phyloP scores from a whole-genome alignment of 1,140 invertebrate species.

The Macrocentrus cingulum region DNA sequence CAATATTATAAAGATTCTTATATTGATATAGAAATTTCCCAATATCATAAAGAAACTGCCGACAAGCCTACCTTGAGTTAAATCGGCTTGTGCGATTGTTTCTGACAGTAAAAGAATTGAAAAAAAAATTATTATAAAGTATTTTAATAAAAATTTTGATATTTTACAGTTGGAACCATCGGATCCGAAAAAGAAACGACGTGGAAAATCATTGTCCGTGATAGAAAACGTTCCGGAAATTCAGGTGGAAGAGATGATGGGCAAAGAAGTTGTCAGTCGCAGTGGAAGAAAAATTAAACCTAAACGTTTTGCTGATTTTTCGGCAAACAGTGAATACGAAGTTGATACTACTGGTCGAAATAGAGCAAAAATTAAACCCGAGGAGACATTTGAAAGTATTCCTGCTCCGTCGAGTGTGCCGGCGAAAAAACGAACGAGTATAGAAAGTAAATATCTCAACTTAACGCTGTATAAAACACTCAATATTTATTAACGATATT shows the following conservation, averaged over 20 bases:
- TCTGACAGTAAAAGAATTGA: constrained; percentile 44
- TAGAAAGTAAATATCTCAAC: constrained; percentile 45
- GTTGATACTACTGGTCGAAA: constrained; percentile 47
- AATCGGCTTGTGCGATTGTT: constrained; percentile 58
- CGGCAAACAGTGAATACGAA: constrained; percentile 48
- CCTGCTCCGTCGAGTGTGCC: constrained; percentile 35
- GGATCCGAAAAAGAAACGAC: constrained; percentile 43
- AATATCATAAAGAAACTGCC: constrained; percentile 46
- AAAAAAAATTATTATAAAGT: too few species aligned
- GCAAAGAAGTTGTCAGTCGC: constrained; percentile 67
- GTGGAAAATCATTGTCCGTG: constrained; percentile 41
- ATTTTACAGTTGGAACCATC: constrained; percentile 39
- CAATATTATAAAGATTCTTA: constrained; percentile 6
- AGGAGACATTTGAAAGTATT: constrained; percentile 49
- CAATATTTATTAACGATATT: not conserved
- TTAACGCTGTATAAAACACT: too few species aligned
- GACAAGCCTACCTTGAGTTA: constrained; percentile 55
- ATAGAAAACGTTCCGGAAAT: constrained; percentile 42
- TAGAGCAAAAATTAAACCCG: constrained; percentile 48
- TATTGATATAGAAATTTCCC: constrained; percentile 31
- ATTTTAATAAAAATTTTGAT: constrained; percentile 3
- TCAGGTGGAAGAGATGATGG: constrained; percentile 47
- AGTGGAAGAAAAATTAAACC: constrained; percentile 76
- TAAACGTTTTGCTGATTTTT: constrained; percentile 62
- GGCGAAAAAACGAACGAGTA: constrained; percentile 42